A percentile compares a stretch with the other conserved stretches of the same genome.
These are phyloP conservation scores for Macroramphosus scolopax DNA, from an alignment of 2,797 vertebrate genomes.

Conservation along the genomic window DNA sequence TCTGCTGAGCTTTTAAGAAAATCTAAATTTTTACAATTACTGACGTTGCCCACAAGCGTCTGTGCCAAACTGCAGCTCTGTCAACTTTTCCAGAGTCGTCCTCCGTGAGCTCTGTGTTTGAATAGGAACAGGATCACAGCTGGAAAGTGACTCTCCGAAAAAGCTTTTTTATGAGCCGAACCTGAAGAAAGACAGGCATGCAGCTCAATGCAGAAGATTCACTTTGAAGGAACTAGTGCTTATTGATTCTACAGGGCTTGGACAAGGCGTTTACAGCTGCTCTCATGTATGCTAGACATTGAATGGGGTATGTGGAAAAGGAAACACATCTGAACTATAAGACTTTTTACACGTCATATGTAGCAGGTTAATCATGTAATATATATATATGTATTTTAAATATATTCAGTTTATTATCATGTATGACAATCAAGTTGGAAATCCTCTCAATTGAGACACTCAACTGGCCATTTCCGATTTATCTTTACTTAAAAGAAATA, in stretches of 20 bases:
- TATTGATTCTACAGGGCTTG: conserved; percentile 9
- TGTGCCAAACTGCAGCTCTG: conserved; percentile 34
- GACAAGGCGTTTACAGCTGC: conserved; percentile 7
- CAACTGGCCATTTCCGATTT: too few relatives aligned
- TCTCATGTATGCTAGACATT: conserved; percentile 11
- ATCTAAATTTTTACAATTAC: conserved; percentile 38
- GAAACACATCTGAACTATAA: conserved; percentile 1
- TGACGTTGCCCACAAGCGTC: conserved; percentile 28
- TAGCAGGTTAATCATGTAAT: neutral
- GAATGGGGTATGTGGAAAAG: conserved; percentile 12
- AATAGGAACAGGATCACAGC: conserved; percentile 58
- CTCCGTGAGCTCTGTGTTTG: conserved; percentile 56
- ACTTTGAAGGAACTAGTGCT: conserved; percentile 18
- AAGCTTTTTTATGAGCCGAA: conserved; percentile 44
- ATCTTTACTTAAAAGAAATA: too few relatives aligned
- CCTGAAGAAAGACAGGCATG: conserved; percentile 42
- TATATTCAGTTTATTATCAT: too few relatives aligned
- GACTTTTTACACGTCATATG: neutral
- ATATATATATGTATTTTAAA: too few relatives aligned
- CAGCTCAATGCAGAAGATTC: conserved; percentile 38
- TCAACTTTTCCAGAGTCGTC: conserved; percentile 56
- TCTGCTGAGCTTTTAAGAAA: conserved; percentile 28
- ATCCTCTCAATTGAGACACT: too few relatives aligned
- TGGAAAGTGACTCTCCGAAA: conserved; percentile 52
- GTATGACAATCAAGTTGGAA: too few relatives aligned